Evolutionary conservation across 2,797 vertebrate genomes (phyloP), one percentile per base, ranked within the genome.

Genomic region (Eptatretus atami): DNA sequence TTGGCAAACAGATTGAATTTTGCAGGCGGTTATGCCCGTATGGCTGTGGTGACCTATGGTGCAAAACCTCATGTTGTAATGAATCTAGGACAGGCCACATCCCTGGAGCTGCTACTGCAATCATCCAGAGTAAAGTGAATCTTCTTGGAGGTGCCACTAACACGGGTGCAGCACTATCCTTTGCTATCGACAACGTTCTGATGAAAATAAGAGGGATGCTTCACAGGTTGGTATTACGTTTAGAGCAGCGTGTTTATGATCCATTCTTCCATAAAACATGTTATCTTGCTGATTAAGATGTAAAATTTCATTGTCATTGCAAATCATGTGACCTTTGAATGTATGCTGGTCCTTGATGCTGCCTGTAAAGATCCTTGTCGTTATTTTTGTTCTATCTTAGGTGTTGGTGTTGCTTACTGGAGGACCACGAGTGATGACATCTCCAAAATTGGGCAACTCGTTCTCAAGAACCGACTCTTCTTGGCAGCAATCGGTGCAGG

Each of bases 161-260:
- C 57, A 61, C 57, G 57, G 57, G 57, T 25, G 57, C 57, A n/a
- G 57, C 57, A n/a, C 57, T 61, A n/a, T 10, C 57, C 9, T 61
- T 61, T 12, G 57, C 57, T 25, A n/a, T 61, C 57, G 12, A 61
- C 57, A 61, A 24, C 57, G 57, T 12, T 25, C n/a, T 61, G 57
- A 61, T 25, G 57, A 24, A n/a, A 24, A 61, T 44, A 44, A 44
- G 31, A 44, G 31, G 31, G 31, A 44, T 8, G 31, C 31, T 44
- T 44, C 31, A 44, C 31, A 44, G 31, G 31, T 44, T 8, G 31
- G 31, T 44, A 44, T 44, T 4, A 44, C 3, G 31, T 44, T 44
- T 44, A 44, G 31, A 8, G 31, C 31, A 44, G 31, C 31, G 31
- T 44, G 31, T 44, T 44, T 44, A 5, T 44, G 4, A 44, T 44